A percentile compares a stretch with the other conserved stretches of the same genome.
These are phyloP conservation scores for Sicus ferrugineus DNA, from an alignment of 2,888 invertebrate genomes.

Conservation along the genomic window DNA sequence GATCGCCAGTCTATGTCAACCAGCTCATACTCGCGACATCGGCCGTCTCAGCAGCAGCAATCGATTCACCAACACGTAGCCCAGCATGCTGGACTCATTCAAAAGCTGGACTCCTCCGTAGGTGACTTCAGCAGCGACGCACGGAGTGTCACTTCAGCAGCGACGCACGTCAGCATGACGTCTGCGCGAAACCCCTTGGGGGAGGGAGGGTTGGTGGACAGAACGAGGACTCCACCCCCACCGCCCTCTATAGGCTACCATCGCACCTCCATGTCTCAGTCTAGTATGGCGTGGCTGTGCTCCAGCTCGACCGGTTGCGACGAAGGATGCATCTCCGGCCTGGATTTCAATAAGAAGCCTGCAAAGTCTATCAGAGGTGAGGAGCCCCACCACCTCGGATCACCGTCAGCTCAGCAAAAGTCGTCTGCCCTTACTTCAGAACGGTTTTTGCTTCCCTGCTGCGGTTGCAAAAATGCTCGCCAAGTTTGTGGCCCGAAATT, in stretches of 20 bases:
- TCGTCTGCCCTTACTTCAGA: conserved; percentile 9
- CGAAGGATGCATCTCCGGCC: conserved; percentile 41
- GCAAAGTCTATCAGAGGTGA: conserved; percentile 54
- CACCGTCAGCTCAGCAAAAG: not conserved
- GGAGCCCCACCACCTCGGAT: conserved; percentile 11
- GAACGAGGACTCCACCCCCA: conserved; percentile 52
- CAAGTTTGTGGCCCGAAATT: not conserved
- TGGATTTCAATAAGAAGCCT: conserved; percentile 50
- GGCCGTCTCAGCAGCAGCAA: not conserved
- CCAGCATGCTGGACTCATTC: not conserved
- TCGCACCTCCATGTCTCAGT: not conserved
- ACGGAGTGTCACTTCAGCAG: not conserved
- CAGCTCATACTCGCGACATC: not conserved
- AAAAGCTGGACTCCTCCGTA: not conserved
- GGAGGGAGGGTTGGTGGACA: conserved; percentile 48
- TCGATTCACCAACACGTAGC: not conserved
- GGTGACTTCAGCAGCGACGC: not conserved
- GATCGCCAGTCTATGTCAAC: not conserved
- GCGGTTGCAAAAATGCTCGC: conserved; percentile 13
- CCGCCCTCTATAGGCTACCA: not conserved
- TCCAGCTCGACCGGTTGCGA: conserved; percentile 42
- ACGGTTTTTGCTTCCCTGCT: not conserved
- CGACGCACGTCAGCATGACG: not conserved
- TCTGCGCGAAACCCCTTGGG: not conserved
- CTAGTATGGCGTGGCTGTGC: conserved; percentile 33